phyloP scores from a whole-genome alignment of 2,797 vertebrate species.

The Rhincodon typus region DNA sequence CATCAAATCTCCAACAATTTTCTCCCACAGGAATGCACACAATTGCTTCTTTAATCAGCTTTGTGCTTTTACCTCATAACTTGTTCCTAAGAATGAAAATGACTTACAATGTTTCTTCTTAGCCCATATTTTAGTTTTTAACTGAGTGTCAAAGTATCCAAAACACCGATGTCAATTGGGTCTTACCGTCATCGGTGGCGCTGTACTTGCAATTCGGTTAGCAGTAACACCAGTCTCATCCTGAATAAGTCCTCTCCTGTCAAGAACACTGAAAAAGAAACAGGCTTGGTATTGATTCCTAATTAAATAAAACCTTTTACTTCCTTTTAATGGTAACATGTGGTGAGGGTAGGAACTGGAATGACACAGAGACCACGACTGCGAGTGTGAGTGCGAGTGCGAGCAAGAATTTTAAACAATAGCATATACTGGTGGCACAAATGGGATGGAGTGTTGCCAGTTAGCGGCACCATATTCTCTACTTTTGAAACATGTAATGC shows the following conservation, averaged over 20 bases:
- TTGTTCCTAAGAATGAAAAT: neutral
- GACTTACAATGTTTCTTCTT: neutral
- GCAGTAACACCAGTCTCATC: constrained; percentile 46
- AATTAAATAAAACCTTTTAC: neutral
- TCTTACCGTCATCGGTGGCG: constrained; percentile 60
- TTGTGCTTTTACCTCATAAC: neutral
- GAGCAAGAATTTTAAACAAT: neutral
- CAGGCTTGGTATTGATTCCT: neutral
- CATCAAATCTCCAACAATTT: neutral
- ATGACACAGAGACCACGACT: neutral
- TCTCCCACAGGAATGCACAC: neutral
- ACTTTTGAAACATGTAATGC: neutral
- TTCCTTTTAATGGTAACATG: neutral
- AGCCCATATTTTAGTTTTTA: neutral
- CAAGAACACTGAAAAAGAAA: constrained; percentile 58
- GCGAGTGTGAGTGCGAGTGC: too few relatives aligned
- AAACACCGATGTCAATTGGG: neutral
- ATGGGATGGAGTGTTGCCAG: neutral
- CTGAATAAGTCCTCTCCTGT: constrained; percentile 63
- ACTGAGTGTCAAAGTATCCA: neutral
- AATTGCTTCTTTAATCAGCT: neutral
- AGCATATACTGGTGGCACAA: neutral
- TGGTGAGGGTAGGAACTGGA: neutral
- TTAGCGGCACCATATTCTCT: neutral
- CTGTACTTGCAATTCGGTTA: constrained; percentile 47